Evolutionary conservation across 2,797 vertebrate genomes (phyloP), one percentile per base, ranked within the genome.

Genomic region (Acridotheres tristis): DNA sequence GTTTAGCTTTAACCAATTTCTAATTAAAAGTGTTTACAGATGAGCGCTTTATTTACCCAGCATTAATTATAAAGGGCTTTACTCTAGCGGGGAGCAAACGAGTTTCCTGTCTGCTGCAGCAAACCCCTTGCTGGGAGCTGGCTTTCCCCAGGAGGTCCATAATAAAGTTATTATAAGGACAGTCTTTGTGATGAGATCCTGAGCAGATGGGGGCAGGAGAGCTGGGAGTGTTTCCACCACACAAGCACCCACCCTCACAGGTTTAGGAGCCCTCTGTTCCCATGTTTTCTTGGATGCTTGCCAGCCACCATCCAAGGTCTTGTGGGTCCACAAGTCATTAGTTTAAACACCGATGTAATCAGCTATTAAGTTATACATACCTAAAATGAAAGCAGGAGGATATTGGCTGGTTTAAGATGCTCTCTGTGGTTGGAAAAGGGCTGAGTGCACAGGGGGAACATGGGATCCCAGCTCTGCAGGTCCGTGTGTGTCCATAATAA

Each of bases 51-150:
- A 94, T 97, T 97, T 96, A 97, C 95, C 88, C 90, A 82, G 54
- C 54, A 85, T 96, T 98, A 96, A 97, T 98, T 97, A 97, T 95
- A 96, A 97, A 97, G 94, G 94, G 93, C 96, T 98, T 98, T 97
- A 68, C 95, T 97, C 89, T 83, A 88, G 94, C 27, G 1, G 80
- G 82, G 66, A 90, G 68, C 61, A 66, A 90, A 83, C 48, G 82
- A 80, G 73, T 91, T 96, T 94, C 95, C 92, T 96, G 87, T 76
- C 94, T 96, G 93, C 93, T 76, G 78, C 68, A 79, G 90, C 88
- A 80, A 91, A 90, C 25, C 91, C 83, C 96, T 94, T 55, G 63
- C 89, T 86, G 92, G 66, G 93, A 93, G 85, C 87, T 91, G 0
- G 0, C 76, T 93, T 89, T 87, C 84, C 88, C 73, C 95, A 91